These are phyloP conservation scores for Discoglossus pictus DNA, from an alignment of 2,797 vertebrate genomes.

Conservation along the genomic window DNA sequence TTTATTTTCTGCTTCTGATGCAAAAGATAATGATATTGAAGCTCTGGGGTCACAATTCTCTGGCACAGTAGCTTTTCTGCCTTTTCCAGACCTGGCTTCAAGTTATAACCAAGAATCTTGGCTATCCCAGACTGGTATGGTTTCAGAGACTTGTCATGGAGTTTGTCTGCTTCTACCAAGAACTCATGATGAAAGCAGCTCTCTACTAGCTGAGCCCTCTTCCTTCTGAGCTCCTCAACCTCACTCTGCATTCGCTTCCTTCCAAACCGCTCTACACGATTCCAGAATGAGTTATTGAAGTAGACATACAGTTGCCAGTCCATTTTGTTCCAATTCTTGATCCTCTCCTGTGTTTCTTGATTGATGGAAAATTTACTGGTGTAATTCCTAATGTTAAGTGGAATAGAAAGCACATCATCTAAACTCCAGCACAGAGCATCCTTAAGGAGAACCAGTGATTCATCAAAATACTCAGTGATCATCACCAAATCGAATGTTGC, in stretches of 20 bases:
- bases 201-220: conserved; percentile 58
- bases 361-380: conserved; percentile 57
- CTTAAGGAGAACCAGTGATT: conserved; percentile 80
- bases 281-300: conserved; percentile 83
- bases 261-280: conserved; percentile 69
- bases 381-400: conserved; percentile 71
- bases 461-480: conserved; percentile 81
- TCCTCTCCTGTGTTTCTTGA: conserved; percentile 58
- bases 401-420: conserved; percentile 78
- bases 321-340: conserved; percentile 77
- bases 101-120: no score
- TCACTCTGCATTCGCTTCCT: conserved; percentile 66
- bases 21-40: conserved; percentile 75
- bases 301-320: conserved; percentile 81
- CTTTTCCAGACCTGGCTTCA: no score
- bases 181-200: conserved; percentile 69
- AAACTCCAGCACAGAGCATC: conserved; percentile 80
- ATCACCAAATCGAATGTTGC: conserved; percentile 75
- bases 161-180: conserved; percentile 67
- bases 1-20: no score
- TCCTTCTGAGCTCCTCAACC: conserved; percentile 61
- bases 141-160: conserved; percentile 67
- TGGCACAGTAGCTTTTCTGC: no score
- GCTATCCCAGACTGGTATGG: conserved; percentile 77
- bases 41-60: conserved; percentile 77